A percentile compares a stretch with the other conserved stretches of the same genome.
phyloP scores from a whole-genome alignment of 2,888 invertebrate species.

The Papilio elwesi region DNA sequence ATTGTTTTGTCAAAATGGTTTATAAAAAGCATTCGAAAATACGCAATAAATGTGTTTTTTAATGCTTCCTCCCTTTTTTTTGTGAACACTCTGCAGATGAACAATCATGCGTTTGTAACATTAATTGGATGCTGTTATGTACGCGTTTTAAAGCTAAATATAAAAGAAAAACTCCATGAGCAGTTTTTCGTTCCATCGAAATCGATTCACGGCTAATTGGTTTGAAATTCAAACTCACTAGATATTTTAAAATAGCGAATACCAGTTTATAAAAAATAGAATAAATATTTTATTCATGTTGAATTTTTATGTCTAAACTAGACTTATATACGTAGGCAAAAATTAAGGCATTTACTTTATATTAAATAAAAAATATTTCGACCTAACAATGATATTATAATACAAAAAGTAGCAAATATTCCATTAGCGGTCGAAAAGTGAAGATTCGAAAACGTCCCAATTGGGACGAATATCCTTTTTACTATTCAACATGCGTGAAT shows the following conservation, averaged over 20 bases:
- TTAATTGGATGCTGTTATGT: slow-evolving; percentile 16
- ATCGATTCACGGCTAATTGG: slow-evolving; percentile 26
- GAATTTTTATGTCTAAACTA: too few relatives aligned
- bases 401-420: too few relatives aligned
- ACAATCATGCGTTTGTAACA: slow-evolving; percentile 14
- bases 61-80: background rate
- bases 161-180: slow-evolving; percentile 4
- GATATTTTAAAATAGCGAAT: slow-evolving; percentile 12
- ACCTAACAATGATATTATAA: too few relatives aligned
- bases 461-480: too few relatives aligned
- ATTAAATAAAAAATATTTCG: too few relatives aligned
- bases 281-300: background rate
- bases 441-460: too few relatives aligned
- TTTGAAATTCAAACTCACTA: slow-evolving; percentile 32
- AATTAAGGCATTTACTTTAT: too few relatives aligned
- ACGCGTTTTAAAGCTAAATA: slow-evolving; percentile 13
- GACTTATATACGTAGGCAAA: too few relatives aligned
- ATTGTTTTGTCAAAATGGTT: too few relatives aligned
- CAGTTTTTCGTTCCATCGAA: slow-evolving; percentile 22
- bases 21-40: too few relatives aligned
- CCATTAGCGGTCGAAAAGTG: too few relatives aligned
- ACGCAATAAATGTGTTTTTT: background rate
- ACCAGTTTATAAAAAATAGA: background rate
- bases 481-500: too few relatives aligned
- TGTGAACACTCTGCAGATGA: background rate